Evolutionary conservation across 2,888 invertebrate species (phyloP).

Genomic region (Conistra vaccinii): DNA sequence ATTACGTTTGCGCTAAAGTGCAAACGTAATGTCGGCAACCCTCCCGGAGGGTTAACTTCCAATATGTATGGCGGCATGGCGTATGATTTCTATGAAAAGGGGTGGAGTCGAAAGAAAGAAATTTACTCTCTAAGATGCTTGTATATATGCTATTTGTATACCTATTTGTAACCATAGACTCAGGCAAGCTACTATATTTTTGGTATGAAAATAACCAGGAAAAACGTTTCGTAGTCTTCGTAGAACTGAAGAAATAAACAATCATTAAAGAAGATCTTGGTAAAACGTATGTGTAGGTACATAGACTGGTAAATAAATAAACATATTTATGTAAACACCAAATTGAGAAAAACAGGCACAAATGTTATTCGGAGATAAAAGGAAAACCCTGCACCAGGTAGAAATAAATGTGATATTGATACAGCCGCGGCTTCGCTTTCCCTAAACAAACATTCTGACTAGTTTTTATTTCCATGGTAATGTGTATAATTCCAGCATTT

Average conservation of each 20-base stretch:
- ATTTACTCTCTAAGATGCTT: not conserved
- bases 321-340: constrained; percentile 20
- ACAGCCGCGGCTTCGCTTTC: constrained; percentile 46
- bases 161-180: too few species aligned
- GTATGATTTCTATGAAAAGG: too few species aligned
- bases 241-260: not conserved
- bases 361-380: constrained; percentile 37
- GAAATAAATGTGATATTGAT: constrained; percentile 43
- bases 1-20: too few species aligned
- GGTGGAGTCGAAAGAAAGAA: too few species aligned
- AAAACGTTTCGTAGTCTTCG: not conserved
- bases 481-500: constrained; percentile 59
- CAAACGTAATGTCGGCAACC: too few species aligned
- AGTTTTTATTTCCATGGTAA: constrained; percentile 72
- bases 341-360: not conserved
- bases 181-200: not conserved
- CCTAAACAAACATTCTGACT: constrained; percentile 60
- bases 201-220: not conserved
- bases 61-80: too few species aligned
- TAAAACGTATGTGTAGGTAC: not conserved
- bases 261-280: not conserved
- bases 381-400: constrained; percentile 29
- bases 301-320: constrained; percentile 4
- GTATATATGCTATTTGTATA: too few species aligned
- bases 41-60: too few species aligned